Base-by-base conservation (phyloP, 2,113 vertebrate species). In the Shinisaurus crocodilurus region DNA sequence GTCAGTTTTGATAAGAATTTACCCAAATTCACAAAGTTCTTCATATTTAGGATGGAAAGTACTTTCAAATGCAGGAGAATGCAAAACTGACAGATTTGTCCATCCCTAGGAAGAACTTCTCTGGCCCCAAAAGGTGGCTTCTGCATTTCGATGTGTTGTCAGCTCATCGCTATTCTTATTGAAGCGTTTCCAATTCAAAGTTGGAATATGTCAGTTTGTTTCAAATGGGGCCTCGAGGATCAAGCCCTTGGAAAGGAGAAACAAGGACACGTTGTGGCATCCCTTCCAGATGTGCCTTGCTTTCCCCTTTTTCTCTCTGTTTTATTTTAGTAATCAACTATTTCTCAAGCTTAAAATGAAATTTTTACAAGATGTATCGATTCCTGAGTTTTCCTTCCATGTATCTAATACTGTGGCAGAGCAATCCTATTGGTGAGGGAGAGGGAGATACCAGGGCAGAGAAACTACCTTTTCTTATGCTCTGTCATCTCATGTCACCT, bases 51-150 rank as follows among this genome's bases (percentile, higher is more conserved):
- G 50, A 54, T 54, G 50, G 50, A 54, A 54, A 54, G 6, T 9
- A 12, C 50, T 54, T 54, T 10, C 10, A 12, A 54, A 54, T 54
- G 50, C 48, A 48, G 48, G 48, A 48, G 48, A 48, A 48, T 5
- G 25, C n/a, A 63, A 63, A 63, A 63, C 29, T 37, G 50, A 57
- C 48, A 48, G 48, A 7, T 48, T 48, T 48, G 48, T 7, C 50
- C 50, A 54, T 54, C 50, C 10, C 50, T 54, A 65, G 29, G 87
- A 70, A 86, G 81, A 93, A 90, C 95, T 96, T 93, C 91, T 32
- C 90, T 89, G 88, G 83, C 92, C 87, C 92, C 82, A 82, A 88
- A 94, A 96, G 72, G 89, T 93, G 91, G 70, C 88, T 92, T 96
- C 91, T 95, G 94, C 86, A 76, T 92, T 94, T 89, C 89, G 91